Conservation (phyloP, 2,797 vertebrate species). For the Danionella dracula region DNA sequence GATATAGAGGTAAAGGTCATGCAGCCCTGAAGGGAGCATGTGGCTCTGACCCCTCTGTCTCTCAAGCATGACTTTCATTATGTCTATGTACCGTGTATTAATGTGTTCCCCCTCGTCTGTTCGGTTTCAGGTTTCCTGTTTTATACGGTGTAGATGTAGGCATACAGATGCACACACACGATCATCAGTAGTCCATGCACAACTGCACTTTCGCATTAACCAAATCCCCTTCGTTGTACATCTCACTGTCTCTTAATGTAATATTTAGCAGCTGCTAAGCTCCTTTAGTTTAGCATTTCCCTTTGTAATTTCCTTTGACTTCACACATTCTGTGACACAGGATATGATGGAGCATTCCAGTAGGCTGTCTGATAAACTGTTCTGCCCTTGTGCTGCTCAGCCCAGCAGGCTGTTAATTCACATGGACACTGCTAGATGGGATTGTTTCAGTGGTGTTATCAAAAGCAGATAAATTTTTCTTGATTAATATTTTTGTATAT, state of each 20-base stretch:
- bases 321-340: slow-evolving; percentile 80
- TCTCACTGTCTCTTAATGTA: slow-evolving; percentile 78
- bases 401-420: slow-evolving; percentile 80
- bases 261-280: slow-evolving; percentile 84
- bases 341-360: slow-evolving; percentile 79
- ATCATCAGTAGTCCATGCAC: slow-evolving; percentile 39
- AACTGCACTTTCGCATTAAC: slow-evolving; percentile 60
- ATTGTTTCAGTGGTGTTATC: slow-evolving; percentile 13
- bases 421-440: slow-evolving; percentile 72
- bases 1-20: slow-evolving; percentile 99
- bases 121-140: slow-evolving; percentile 18
- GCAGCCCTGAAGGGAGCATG: slow-evolving; percentile 86
- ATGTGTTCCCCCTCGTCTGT: slow-evolving; percentile 72
- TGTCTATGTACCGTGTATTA: slow-evolving; percentile 95
- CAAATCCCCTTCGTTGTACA: slow-evolving; percentile 77
- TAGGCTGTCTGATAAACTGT: slow-evolving; percentile 63
- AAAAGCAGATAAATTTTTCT: not conserved
- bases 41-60: slow-evolving; percentile 97
- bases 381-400: slow-evolving; percentile 77
- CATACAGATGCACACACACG: slow-evolving; percentile 49
- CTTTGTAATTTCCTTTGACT: slow-evolving; percentile 57
- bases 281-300: slow-evolving; percentile 71
- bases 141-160: slow-evolving; percentile 16
- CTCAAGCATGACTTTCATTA: slow-evolving; percentile 98
- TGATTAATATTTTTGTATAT: too few species aligned